Evolutionary conservation across 2,888 invertebrate species (phyloP), one percentile per base, ranked within the genome.

Genomic region (Habrosyne pyritoides): DNA sequence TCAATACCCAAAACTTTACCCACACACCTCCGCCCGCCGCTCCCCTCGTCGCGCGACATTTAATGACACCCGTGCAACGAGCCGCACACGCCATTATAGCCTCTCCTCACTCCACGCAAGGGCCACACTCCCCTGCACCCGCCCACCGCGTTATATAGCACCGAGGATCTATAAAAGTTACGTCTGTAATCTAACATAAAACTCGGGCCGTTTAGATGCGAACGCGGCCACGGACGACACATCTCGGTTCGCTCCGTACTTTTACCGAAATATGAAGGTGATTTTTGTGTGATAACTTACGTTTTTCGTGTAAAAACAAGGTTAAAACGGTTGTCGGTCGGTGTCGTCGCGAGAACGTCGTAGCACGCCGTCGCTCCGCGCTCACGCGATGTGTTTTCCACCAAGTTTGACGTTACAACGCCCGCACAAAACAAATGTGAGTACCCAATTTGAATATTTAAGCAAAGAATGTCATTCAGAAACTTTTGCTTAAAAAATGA

Each of bases 131-230:
- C 86, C 81, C 77, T 83, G 83, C 77, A 83, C 80, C 77, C 84
- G 81, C 84, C 88, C 88, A 87, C 89, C 90, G 87, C 91, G 92
- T 91, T 92, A 92, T 92, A 92, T 92, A 92, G 92, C 91, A 91
- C 91, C 90, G 91, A 92, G 91, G 92, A 92, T 92, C 92, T 92
- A 92, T 92, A 92, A 92, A 92, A 92, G 91, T 92, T 91, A 92
- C 91, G 92, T 92, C 91, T 92, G 92, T 92, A 92, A 92, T 92
- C 92, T 92, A 91, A 92, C 92, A 92, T 92, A 92, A 92, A 92
- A 92, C 91, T 91, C 91, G 89, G 91, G 91, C 92, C 92, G 92
- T 91, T 92, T 92, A 92, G 92, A 92, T 92, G 92, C 87, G 91
- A 91, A 91, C 91, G 91, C 91, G 91, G 90, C 89, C 85, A 90